Evolutionary conservation across 2,888 invertebrate species (phyloP).

Genomic region (Labia minor): DNA sequence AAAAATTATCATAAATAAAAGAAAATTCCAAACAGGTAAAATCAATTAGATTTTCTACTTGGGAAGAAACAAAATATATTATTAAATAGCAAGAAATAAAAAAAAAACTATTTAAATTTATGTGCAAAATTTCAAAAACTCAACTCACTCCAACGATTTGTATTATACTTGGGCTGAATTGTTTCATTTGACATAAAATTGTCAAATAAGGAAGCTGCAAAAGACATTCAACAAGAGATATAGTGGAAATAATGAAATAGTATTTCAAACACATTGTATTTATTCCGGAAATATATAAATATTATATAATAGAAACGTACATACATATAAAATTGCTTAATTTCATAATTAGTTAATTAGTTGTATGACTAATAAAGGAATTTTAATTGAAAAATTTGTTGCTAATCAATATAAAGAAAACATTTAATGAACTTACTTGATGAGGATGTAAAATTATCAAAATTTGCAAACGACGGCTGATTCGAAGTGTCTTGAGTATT

Average conservation of each 20-base stretch:
- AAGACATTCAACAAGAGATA: slow-evolving; percentile 7
- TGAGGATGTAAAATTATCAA: slow-evolving; percentile 57
- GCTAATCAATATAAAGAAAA: too few relatives aligned
- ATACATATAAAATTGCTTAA: too few relatives aligned
- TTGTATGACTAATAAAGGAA: too few relatives aligned
- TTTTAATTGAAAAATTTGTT: too few relatives aligned
- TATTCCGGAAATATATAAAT: slow-evolving; percentile 21
- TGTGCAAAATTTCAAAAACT: background rate
- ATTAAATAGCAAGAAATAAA: background rate
- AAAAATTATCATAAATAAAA: too few relatives aligned
- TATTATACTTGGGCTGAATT: slow-evolving; percentile 26
- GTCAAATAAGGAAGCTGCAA: slow-evolving; percentile 24
- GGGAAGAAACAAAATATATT: too few relatives aligned
- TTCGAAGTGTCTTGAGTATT: slow-evolving; percentile 31
- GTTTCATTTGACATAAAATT: slow-evolving; percentile 23
- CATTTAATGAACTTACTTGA: slow-evolving; percentile 29
- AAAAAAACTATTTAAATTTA: slow-evolving; percentile 13
- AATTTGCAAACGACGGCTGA: slow-evolving; percentile 51
- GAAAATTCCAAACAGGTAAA: too few relatives aligned
- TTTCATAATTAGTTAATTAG: too few relatives aligned
- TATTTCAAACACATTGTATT: slow-evolving; percentile 26
- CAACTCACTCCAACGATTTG: slow-evolving; percentile 39
- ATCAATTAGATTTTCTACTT: too few relatives aligned
- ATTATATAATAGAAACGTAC: too few relatives aligned
- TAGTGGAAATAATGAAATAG: background rate